Percentiles rank a stretch among this genome's conserved stretches.
Evolutionary conservation across 1,140 invertebrate genomes (phyloP).

Genomic region (Drosophila mauritiana): DNA sequence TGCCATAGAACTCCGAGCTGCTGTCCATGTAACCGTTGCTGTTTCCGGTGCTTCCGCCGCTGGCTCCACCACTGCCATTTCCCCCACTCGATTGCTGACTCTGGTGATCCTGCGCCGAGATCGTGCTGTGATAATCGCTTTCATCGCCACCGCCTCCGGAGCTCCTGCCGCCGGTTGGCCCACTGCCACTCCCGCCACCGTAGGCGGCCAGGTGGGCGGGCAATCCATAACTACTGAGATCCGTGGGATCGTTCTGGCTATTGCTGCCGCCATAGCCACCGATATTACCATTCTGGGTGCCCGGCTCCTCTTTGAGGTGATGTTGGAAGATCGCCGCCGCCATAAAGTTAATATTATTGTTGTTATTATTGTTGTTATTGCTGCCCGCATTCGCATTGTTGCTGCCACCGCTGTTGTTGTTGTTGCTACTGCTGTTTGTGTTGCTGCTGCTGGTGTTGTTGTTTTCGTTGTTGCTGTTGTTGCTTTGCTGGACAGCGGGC

Average conservation of each 20-base stretch:
- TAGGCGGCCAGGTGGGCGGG: slow-evolving; percentile 72
- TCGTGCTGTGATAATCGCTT: slow-evolving; percentile 76
- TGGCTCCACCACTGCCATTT: slow-evolving; percentile 47
- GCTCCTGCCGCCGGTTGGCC: slow-evolving; percentile 42
- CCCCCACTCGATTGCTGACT: slow-evolving; percentile 86
- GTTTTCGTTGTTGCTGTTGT: slow-evolving; percentile 34
- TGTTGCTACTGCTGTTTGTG: slow-evolving; percentile 42
- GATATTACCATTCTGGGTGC: slow-evolving; percentile 57
- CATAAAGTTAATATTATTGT: slow-evolving; percentile 76
- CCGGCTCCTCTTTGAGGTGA: slow-evolving; percentile 82
- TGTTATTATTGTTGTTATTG: slow-evolving; percentile 70
- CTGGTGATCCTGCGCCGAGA: slow-evolving; percentile 88
- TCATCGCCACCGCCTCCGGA: slow-evolving; percentile 66
- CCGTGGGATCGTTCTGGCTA: slow-evolving; percentile 77
- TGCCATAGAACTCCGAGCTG: slow-evolving; percentile 90
- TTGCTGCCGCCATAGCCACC: slow-evolving; percentile 55
- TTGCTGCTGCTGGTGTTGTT: slow-evolving; percentile 34
- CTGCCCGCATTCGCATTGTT: slow-evolving; percentile 58
- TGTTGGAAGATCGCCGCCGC: slow-evolving; percentile 71
- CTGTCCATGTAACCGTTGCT: slow-evolving; percentile 86
- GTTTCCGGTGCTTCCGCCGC: slow-evolving; percentile 51
- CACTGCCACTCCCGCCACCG: slow-evolving; percentile 32
- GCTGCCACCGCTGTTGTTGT: slow-evolving; percentile 12
- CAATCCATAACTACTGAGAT: slow-evolving; percentile 76
- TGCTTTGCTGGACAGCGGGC: slow-evolving; percentile 54